Conservation (phyloP, 2,113 vertebrate genomes). For the Cryptomyrus ogoouensis region DNA sequence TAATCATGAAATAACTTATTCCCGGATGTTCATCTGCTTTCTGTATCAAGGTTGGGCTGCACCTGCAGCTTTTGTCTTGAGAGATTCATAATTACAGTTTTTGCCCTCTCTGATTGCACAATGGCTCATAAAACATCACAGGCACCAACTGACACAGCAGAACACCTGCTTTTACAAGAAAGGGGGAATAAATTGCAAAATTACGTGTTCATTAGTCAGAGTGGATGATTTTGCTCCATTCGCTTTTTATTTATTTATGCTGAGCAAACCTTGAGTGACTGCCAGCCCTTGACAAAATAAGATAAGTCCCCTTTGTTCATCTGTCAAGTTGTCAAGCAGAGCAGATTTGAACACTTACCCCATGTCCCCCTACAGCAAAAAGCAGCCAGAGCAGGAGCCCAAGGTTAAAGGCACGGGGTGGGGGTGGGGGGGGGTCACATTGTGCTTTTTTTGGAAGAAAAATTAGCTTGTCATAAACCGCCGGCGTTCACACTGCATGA, state of each 20-base stretch:
- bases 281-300: constrained; percentile 69
- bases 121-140: constrained; percentile 20
- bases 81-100: not conserved
- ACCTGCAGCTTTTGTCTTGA: not conserved
- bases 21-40: not conserved
- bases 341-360: constrained; percentile 38
- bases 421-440: constrained; percentile 55
- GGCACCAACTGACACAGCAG: constrained; percentile 15
- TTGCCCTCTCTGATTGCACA: constrained; percentile 18
- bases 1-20: not conserved
- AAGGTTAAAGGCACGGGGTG: constrained; percentile 61
- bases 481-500: constrained; percentile 49
- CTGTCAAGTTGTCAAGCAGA: constrained; percentile 56
- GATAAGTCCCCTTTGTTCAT: constrained; percentile 62
- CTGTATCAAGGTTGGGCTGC: not conserved
- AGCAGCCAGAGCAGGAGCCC: constrained; percentile 28
- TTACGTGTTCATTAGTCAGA: constrained; percentile 42
- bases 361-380: constrained; percentile 25
- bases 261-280: constrained; percentile 59
- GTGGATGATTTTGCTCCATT: constrained; percentile 48
- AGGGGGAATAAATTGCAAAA: constrained; percentile 38
- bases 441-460: constrained; percentile 51
- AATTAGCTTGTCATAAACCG: constrained; percentile 51
- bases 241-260: constrained; percentile 64
- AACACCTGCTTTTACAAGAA: constrained; percentile 39